Evolutionary conservation across 2,888 invertebrate genomes (phyloP).

Genomic region (Myopa tessellatipennis): DNA sequence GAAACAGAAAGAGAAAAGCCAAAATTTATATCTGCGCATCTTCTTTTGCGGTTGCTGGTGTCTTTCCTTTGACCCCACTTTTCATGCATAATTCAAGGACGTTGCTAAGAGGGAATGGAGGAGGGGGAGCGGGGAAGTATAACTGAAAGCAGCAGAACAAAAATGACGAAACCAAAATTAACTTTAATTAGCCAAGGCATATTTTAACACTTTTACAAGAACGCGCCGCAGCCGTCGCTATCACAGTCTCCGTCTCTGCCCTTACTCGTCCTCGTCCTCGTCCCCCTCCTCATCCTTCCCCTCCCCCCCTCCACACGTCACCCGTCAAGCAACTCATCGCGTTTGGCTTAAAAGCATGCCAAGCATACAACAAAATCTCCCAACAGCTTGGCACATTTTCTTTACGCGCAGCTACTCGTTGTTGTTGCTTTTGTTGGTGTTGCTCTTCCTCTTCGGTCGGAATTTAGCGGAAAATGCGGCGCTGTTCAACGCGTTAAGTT

Average conservation of each 20-base stretch:
- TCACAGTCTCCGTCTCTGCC: not conserved
- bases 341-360: not conserved
- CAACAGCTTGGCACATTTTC: not conserved
- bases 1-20: not conserved
- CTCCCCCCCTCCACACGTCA: not conserved
- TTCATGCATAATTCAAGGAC: slow-evolving; percentile 49
- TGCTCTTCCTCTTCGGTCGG: not conserved
- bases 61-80: slow-evolving; percentile 19
- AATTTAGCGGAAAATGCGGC: not conserved
- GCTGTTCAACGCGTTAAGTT: slow-evolving; percentile 27
- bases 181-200: slow-evolving; percentile 42
- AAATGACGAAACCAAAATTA: slow-evolving; percentile 35
- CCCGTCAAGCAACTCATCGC: not conserved
- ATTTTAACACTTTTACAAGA: slow-evolving; percentile 39
- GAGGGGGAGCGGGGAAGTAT: not conserved
- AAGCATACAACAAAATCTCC: not conserved
- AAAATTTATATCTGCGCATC: slow-evolving; percentile 8
- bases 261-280: not conserved
- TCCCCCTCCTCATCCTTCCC: too few species aligned
- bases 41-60: not conserved
- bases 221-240: not conserved
- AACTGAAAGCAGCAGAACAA: not conserved
- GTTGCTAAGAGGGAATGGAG: not conserved
- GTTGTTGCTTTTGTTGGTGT: not conserved
- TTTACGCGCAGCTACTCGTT: not conserved